A percentile compares a stretch with the other conserved stretches of the same genome.
phyloP scores from a whole-genome alignment of 2,113 vertebrate genomes.

The Platichthys flesus region DNA sequence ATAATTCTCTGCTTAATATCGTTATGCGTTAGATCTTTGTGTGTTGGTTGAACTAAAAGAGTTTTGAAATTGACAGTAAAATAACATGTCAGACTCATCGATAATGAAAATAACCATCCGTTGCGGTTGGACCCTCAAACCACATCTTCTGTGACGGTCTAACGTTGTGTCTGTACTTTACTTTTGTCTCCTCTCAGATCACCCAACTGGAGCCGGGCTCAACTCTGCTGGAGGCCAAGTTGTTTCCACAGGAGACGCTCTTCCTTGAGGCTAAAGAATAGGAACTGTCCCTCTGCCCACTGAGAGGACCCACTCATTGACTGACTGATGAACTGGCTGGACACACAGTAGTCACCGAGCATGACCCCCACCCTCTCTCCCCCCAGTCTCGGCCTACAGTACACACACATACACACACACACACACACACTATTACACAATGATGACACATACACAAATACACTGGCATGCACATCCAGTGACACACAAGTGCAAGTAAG shows the following conservation, averaged over 20 bases:
- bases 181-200: constrained; percentile 80
- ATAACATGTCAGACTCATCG: neutral
- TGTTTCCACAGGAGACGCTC: constrained; percentile 99
- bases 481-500: constrained; percentile 71
- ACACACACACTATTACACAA: constrained; percentile 46
- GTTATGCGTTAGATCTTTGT: neutral
- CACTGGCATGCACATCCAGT: constrained; percentile 76
- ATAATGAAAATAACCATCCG: neutral
- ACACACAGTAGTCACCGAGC: constrained; percentile 77
- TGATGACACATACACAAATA: constrained; percentile 52
- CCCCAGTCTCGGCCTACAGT: constrained; percentile 62
- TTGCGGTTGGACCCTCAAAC: neutral
- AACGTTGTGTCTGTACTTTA: neutral
- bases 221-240: constrained; percentile 94
- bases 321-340: constrained; percentile 72
- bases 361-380: constrained; percentile 50
- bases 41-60: neutral
- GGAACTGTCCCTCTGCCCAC: constrained; percentile 57
- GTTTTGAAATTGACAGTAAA: too few species aligned
- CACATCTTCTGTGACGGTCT: neutral
- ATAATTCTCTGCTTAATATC: neutral
- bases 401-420: constrained; percentile 14
- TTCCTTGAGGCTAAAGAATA: constrained; percentile 98
- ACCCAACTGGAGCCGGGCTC: constrained; percentile 94
- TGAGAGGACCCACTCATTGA: constrained; percentile 57